Conservation (phyloP, 2,888 invertebrate genomes). For the Cataglyphis albicans region DNA sequence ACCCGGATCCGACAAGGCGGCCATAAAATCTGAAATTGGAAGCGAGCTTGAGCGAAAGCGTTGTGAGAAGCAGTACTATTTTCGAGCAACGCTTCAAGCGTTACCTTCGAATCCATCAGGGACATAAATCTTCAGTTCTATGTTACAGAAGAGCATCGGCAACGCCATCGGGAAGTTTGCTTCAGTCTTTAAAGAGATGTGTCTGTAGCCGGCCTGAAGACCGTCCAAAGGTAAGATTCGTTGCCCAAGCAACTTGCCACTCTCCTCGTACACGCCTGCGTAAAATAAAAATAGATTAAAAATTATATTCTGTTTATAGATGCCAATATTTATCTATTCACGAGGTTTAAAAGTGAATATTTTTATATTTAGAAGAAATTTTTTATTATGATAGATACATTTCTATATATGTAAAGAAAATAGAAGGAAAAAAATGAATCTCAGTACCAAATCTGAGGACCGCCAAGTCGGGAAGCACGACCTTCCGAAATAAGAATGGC, state of each 20-base stretch:
- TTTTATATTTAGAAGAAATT: neutral
- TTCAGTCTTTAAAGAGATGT: slow-evolving; percentile 90
- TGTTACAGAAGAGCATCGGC: slow-evolving; percentile 90
- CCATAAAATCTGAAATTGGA: slow-evolving; percentile 94
- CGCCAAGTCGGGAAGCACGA: slow-evolving; percentile 90
- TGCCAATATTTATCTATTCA: neutral
- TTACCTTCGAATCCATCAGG: slow-evolving; percentile 91
- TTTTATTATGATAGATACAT: neutral
- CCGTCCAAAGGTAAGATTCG: slow-evolving; percentile 91
- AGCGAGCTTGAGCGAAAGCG: slow-evolving; percentile 31
- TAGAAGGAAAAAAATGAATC: neutral
- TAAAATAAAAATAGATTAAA: slow-evolving; percentile 5
- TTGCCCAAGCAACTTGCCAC: slow-evolving; percentile 90
- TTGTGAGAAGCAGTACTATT: slow-evolving; percentile 3
- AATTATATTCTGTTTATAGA: neutral
- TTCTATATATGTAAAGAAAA: neutral
- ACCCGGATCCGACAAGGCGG: slow-evolving; percentile 97
- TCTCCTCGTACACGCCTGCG: slow-evolving; percentile 90
- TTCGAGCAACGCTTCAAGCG: slow-evolving; percentile 14
- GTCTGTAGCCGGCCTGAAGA: slow-evolving; percentile 90
- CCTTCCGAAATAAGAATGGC: slow-evolving; percentile 91
- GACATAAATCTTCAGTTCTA: slow-evolving; percentile 91
- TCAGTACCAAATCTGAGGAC: slow-evolving; percentile 88
- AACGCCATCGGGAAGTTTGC: slow-evolving; percentile 90
- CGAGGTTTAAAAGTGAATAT: neutral